Evolutionary conservation across 92 coral and sea anemone species (phyloP).

Genomic region (Phenganax marumi): DNA sequence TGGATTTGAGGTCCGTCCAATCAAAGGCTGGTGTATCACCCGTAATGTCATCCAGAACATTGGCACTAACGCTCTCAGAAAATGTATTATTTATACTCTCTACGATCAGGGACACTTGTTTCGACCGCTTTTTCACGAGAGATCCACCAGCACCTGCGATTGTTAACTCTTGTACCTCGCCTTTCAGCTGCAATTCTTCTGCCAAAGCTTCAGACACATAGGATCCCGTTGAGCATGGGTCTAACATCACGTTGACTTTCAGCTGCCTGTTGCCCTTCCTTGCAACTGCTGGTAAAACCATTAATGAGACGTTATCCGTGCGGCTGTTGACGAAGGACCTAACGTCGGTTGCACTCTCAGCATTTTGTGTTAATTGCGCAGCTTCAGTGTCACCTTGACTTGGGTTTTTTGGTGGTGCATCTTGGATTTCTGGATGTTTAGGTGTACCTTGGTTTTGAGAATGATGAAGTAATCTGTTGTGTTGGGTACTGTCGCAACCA

Average conservation of each 20-base stretch:
- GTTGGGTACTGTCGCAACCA: conserved; percentile 35
- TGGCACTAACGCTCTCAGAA: conserved; percentile 19
- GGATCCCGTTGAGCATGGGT: conserved; percentile 59
- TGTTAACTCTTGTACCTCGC: conserved; percentile 27
- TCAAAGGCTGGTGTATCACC: conserved; percentile 50
- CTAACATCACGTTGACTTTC: conserved; percentile 58
- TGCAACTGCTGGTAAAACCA: conserved; percentile 41
- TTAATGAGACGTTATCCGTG: conserved; percentile 29
- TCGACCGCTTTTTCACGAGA: conserved; percentile 28
- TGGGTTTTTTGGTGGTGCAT: neutral
- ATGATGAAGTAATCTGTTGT: conserved; percentile 46
- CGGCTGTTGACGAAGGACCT: conserved; percentile 3
- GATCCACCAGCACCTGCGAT: conserved; percentile 48
- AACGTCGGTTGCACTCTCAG: neutral
- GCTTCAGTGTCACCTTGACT: neutral
- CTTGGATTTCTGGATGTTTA: neutral
- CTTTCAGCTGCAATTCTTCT: conserved; percentile 13
- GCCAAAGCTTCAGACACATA: conserved; percentile 44
- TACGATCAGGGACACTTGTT: conserved; percentile 33
- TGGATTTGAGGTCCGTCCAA: conserved; percentile 51
- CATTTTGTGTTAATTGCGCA: neutral
- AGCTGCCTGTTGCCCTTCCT: conserved; percentile 39
- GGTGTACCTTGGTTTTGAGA: neutral
- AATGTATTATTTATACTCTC: conserved; percentile 26
- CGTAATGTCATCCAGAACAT: conserved; percentile 56